These are phyloP conservation scores for Mizuhopecten yessoensis DNA, from an alignment of 1,140 invertebrate species.

Conservation along the genomic window DNA sequence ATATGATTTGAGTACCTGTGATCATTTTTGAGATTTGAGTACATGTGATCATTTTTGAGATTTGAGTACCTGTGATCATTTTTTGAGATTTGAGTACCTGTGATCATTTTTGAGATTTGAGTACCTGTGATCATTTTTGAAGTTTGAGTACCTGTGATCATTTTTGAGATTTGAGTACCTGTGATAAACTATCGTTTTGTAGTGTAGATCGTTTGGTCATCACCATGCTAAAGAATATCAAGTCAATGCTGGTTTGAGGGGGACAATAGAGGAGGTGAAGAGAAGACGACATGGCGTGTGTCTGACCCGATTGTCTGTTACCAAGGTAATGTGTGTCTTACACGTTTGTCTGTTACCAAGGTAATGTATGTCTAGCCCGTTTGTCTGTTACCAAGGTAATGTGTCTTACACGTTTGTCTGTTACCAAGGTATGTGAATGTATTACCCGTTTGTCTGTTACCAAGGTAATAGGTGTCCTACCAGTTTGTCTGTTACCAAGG, in stretches of 20 bases:
- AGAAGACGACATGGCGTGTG: constrained; percentile 64
- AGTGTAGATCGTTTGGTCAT: constrained; percentile 73
- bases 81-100: too few species aligned
- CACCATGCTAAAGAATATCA: constrained; percentile 66
- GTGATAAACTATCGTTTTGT: too few species aligned
- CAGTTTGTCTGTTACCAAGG: background rate
- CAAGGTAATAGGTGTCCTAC: background rate
- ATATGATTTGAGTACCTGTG: too few species aligned
- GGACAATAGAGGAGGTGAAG: constrained; percentile 41
- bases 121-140: too few species aligned
- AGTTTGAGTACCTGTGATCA: too few species aligned
- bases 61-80: too few species aligned
- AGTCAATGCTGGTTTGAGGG: constrained; percentile 61
- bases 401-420: background rate
- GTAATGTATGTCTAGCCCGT: too few species aligned
- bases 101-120: too few species aligned
- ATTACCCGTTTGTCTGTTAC: background rate
- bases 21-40: too few species aligned
- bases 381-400: background rate
- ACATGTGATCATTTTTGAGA: too few species aligned
- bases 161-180: too few species aligned
- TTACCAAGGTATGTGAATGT: background rate
- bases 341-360: too few species aligned
- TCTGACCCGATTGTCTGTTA: constrained; percentile 68
- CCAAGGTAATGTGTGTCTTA: constrained; percentile 57